These are phyloP conservation scores for Apostichopus leukothele DNA, from an alignment of 53 echinoderm and acorn worm species.

Conservation along the genomic window DNA sequence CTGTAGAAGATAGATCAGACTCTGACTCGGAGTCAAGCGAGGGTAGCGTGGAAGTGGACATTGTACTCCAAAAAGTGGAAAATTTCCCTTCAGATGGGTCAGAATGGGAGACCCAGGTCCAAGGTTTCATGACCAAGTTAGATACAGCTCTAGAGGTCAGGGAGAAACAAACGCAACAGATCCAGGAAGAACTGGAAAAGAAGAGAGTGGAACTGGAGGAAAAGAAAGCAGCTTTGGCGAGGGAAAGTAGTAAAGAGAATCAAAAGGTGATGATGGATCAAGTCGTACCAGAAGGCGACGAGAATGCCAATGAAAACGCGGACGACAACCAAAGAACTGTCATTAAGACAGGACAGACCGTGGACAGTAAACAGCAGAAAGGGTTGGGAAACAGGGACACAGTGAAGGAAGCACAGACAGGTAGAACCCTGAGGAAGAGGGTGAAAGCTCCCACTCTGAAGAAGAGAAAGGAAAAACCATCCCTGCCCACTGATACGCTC, in stretches of 20 bases:
- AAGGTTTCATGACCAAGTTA: slow-evolving; percentile 79
- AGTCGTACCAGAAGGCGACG: not conserved
- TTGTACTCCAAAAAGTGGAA: slow-evolving; percentile 76
- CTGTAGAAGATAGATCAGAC: slow-evolving; percentile 50
- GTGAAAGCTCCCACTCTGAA: not conserved
- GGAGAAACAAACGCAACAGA: slow-evolving; percentile 23
- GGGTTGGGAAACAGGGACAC: not conserved
- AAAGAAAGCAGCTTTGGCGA: slow-evolving; percentile 31
- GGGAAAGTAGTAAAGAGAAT: slow-evolving; percentile 51
- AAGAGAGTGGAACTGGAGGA: slow-evolving; percentile 52
- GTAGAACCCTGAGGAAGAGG: slow-evolving; percentile 22
- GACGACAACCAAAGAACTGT: not conserved
- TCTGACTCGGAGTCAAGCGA: slow-evolving; percentile 58
- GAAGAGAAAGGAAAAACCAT: not conserved
- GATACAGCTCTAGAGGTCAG: slow-evolving; percentile 67
- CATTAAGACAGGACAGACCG: not conserved
- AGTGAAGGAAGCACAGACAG: slow-evolving; percentile 35
- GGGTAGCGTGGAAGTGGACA: slow-evolving; percentile 65
- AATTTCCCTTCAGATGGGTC: slow-evolving; percentile 94
- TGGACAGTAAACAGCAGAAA: not conserved
- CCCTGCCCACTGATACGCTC: not conserved
- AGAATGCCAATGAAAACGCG: not conserved
- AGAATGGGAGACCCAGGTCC: slow-evolving; percentile 87
- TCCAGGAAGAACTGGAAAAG: slow-evolving; percentile 48
- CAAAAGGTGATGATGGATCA: slow-evolving; percentile 20